phyloP scores from a whole-genome alignment of 1,140 invertebrate genomes.

The Stenopsyche tienmushanensis region DNA sequence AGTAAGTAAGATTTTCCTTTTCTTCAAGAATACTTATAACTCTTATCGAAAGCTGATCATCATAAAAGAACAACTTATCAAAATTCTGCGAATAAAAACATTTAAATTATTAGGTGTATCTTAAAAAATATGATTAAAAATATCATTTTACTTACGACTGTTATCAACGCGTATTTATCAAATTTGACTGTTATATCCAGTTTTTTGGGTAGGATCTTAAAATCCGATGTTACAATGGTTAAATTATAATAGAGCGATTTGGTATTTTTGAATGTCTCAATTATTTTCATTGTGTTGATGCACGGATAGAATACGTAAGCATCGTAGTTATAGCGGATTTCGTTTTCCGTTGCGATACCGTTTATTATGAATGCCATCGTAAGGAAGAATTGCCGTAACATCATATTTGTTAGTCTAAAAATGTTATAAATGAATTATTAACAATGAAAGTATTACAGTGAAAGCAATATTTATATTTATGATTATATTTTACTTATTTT shows the following conservation, averaged over 20 bases:
- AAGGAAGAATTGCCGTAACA: background rate
- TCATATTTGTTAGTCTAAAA: background rate
- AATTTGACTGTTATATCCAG: constrained; percentile 1
- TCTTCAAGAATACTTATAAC: background rate
- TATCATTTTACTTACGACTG: constrained; percentile 1
- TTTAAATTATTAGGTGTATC: background rate
- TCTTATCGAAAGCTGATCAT: constrained; percentile 14
- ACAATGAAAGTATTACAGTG: background rate
- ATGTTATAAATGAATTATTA: background rate
- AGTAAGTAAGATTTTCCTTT: constrained; percentile 10
- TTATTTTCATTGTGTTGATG: background rate
- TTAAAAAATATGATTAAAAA: constrained; percentile 1
- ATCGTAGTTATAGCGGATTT: background rate
- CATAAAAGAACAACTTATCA: background rate
- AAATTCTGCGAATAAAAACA: constrained; percentile 18
- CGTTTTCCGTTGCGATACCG: background rate
- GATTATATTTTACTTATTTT: too few species aligned
- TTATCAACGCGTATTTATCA: background rate
- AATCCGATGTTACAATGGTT: background rate
- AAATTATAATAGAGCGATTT: constrained; percentile 5
- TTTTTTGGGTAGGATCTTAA: background rate
- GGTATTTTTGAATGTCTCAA: background rate
- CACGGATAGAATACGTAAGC: constrained; percentile 16
- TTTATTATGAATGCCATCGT: background rate
- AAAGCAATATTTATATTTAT: background rate